Conservation (phyloP, 2,888 invertebrate genomes). For the Leuctra nigra region DNA sequence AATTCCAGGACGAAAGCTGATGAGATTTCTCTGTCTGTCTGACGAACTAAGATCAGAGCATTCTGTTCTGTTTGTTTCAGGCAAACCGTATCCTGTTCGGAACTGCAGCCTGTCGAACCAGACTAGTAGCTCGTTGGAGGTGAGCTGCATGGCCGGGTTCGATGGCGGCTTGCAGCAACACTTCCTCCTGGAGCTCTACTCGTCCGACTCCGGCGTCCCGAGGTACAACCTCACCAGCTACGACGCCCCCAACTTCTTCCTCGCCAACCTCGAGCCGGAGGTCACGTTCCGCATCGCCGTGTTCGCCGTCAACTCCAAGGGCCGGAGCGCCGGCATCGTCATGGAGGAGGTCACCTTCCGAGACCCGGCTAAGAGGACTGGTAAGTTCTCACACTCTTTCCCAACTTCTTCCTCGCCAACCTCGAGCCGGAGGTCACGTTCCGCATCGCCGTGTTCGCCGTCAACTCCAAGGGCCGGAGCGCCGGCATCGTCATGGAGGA, state of each 20-base stretch:
- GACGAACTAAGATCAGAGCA: no score
- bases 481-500: constrained; percentile 63
- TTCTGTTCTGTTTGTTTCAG: constrained; percentile 45
- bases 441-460: constrained; percentile 67
- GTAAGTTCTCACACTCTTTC: constrained; percentile 49
- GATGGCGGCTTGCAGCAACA: constrained; percentile 85
- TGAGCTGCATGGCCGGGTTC: constrained; percentile 75
- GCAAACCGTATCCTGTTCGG: constrained; percentile 75
- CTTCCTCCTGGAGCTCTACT: constrained; percentile 73
- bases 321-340: constrained; percentile 62
- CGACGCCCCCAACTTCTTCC: constrained; percentile 66
- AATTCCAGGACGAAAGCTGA: no score
- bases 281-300: constrained; percentile 71
- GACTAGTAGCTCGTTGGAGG: constrained; percentile 74
- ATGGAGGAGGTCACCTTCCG: constrained; percentile 71
- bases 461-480: constrained; percentile 77
- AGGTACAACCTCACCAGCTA: constrained; percentile 56
- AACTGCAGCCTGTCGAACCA: constrained; percentile 82
- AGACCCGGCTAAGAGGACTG: constrained; percentile 73
- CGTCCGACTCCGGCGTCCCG: constrained; percentile 33
- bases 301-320: constrained; percentile 75
- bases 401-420: constrained; percentile 68
- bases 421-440: constrained; percentile 74
- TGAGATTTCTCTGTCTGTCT: no score
- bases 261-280: constrained; percentile 72